Percentiles rank a stretch among this genome's conserved stretches.
Conservation (phyloP, 1,140 invertebrate genomes). For the Drosophila auraria region DNA sequence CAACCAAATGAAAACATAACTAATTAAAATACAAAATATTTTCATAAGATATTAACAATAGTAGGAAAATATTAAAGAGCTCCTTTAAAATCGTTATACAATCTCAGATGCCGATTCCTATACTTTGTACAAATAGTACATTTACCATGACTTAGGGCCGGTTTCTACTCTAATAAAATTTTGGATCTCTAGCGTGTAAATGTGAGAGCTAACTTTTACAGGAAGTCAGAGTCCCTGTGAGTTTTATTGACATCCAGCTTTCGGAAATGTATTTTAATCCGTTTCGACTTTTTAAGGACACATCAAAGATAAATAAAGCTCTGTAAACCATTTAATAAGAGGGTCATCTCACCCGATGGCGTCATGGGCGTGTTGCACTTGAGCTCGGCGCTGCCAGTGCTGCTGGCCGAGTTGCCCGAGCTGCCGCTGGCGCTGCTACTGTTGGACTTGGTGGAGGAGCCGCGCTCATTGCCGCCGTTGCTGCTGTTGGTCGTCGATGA, state of each 20-base stretch:
- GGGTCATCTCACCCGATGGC: conserved; percentile 69
- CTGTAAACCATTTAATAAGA: too few relatives aligned
- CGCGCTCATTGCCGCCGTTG: conserved; percentile 69
- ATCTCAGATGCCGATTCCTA: background rate
- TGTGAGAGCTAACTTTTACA: too few relatives aligned
- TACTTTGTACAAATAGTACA: background rate
- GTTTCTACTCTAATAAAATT: too few relatives aligned
- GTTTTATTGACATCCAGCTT: too few relatives aligned
- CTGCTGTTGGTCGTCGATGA: conserved; percentile 79
- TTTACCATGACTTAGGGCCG: background rate
- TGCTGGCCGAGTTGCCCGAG: conserved; percentile 76
- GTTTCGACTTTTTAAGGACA: too few relatives aligned
- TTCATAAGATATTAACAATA: too few relatives aligned
- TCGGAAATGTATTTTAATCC: too few relatives aligned
- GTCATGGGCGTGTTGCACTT: conserved; percentile 84
- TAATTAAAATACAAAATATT: background rate
- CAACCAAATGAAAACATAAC: background rate
- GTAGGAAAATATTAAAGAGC: too few relatives aligned
- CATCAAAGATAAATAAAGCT: too few relatives aligned
- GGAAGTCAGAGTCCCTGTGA: too few relatives aligned
- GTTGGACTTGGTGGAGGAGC: conserved; percentile 81
- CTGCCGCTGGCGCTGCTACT: conserved; percentile 79
- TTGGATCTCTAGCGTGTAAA: too few relatives aligned
- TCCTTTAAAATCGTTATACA: background rate
- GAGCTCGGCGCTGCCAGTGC: conserved; percentile 71